Conservation (phyloP, 2,113 vertebrate genomes). For the Nibea coibor region DNA sequence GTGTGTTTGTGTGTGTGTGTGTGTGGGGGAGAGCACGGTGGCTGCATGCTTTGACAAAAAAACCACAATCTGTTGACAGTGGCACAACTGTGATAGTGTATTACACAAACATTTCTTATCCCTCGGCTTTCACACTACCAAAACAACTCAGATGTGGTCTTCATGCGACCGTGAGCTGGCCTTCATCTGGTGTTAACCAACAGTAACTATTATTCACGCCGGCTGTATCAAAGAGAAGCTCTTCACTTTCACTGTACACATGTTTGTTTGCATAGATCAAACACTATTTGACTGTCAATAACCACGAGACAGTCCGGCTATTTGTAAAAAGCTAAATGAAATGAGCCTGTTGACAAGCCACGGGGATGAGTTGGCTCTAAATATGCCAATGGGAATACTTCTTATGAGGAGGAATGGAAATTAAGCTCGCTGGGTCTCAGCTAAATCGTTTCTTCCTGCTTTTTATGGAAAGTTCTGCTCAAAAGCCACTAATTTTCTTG, state of each 20-base stretch:
- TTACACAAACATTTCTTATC: not conserved
- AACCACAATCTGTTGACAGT: not conserved
- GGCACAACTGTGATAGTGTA: not conserved
- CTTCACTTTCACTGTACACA: not conserved
- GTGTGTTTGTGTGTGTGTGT: constrained; percentile 18
- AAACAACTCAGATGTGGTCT: not conserved
- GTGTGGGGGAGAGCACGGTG: not conserved
- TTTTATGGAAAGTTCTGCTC: constrained; percentile 9
- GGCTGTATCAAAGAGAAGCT: not conserved
- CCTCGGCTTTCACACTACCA: not conserved
- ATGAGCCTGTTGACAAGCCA: not conserved
- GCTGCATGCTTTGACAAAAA: constrained; percentile 23
- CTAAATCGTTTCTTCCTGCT: not conserved
- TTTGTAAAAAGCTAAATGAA: not conserved
- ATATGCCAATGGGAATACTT: not conserved
- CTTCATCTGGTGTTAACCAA: not conserved
- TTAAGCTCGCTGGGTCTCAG: not conserved
- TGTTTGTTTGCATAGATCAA: not conserved
- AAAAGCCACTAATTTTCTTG: constrained; percentile 9
- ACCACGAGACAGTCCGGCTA: not conserved
- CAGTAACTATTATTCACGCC: not conserved
- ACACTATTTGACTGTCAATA: not conserved
- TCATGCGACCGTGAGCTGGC: no score
- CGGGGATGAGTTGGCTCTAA: not conserved
- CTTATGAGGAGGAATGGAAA: not conserved